Base-by-base conservation (phyloP, 2,888 invertebrate genomes). In the Drosophila anomelani region DNA sequence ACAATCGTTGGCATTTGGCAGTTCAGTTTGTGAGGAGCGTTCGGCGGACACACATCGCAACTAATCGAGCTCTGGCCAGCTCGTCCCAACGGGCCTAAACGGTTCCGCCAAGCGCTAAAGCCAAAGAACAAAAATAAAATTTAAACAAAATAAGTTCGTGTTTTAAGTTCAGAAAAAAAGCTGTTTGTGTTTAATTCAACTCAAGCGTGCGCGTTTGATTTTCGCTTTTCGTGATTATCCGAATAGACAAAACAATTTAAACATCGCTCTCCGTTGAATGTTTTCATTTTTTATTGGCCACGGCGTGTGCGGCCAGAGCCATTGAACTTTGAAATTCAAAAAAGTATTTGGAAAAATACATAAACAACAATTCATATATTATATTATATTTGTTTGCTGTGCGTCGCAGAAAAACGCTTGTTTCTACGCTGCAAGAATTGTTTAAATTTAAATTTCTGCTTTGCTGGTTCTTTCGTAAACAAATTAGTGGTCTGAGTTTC, bases 1-100 rank as follows among this genome's bases (percentile, higher is more conserved):
- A 89, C 89, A 86, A 86, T 75, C 72, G 36, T 73, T 58, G 43
- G 75, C 81, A 60, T 56, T 53, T 57, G 70, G 59, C 55, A 63
- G 67, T 58, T 88, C 86, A 86, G 86, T 86, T 66, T 69, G 81
- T 61, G 77, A 70, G 80, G 77, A 75, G 78, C 80, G 76, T 73
- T 86, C 77, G 75, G 88, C 76, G 87, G 90, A 88, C 78, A 88
- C 77, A 80, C 90, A 89, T 64, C 88, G 78, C 47, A 41, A 57
- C 29, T 34, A 32, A 67, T 32, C 41, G 58, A 59, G 46, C 55
- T 54, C 41, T 67, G 71, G 67, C 71, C 71, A 58, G 68, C 71
- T 66, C 68, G 68, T 71, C 70, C 47, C 71, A 63, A 55, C 79
- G 88, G 83, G 86, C 88, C 88, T 39, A 46, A 38, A 46, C 55